Evolutionary conservation across 1,140 invertebrate species (phyloP).

Genomic region (Philotrypesis tridentata): DNA sequence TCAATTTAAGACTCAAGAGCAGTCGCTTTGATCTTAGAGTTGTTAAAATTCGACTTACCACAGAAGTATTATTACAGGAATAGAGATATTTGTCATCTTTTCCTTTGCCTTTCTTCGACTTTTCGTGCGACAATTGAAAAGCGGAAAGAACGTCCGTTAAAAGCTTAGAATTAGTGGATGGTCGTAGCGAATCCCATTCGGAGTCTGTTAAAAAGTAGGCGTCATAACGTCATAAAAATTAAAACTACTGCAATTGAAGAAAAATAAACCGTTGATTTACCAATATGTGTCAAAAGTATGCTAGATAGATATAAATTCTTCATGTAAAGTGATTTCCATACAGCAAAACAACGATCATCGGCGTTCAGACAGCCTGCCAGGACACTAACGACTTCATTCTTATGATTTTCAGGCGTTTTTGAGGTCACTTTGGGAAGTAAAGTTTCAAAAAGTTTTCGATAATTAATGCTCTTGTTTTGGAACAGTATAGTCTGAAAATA

Average conservation of each 20-base stretch:
- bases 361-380: slow-evolving; percentile 71
- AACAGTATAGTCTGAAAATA: slow-evolving; percentile 62
- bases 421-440: slow-evolving; percentile 69
- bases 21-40: neutral
- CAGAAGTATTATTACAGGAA: slow-evolving; percentile 13
- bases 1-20: neutral
- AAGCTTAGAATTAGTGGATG: slow-evolving; percentile 56
- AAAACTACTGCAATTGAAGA: slow-evolving; percentile 4
- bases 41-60: slow-evolving; percentile 25
- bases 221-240: neutral
- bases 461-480: slow-evolving; percentile 67
- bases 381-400: slow-evolving; percentile 69
- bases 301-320: slow-evolving; percentile 74
- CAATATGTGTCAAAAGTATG: slow-evolving; percentile 71
- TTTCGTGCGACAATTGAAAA: slow-evolving; percentile 62
- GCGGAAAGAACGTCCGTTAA: slow-evolving; percentile 60
- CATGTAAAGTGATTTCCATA: slow-evolving; percentile 75
- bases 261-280: slow-evolving; percentile 63
- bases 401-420: slow-evolving; percentile 64
- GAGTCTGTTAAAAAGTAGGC: slow-evolving; percentile 54
- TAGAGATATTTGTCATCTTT: slow-evolving; percentile 63
- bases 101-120: slow-evolving; percentile 65
- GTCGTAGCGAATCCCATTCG: slow-evolving; percentile 60
- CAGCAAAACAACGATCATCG: slow-evolving; percentile 72
- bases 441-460: slow-evolving; percentile 68